Evolutionary conservation across 1,140 invertebrate species (phyloP).

Genomic region (Drosophila yakuba): DNA sequence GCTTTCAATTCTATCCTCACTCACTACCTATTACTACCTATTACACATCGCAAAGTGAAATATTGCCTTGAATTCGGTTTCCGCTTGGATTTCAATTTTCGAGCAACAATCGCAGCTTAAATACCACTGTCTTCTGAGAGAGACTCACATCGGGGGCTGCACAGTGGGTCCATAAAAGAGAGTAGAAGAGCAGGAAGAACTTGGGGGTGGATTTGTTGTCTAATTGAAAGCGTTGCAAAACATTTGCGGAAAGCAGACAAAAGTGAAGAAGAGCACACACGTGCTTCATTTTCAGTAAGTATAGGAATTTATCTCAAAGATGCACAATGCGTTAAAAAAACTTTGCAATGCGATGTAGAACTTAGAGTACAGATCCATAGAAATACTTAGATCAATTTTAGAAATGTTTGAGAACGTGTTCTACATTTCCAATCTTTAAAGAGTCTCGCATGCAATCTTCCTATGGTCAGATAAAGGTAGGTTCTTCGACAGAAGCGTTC

Average conservation of each 20-base stretch:
- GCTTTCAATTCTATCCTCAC: no score
- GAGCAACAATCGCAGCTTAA: not conserved
- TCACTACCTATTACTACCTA: no score
- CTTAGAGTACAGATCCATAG: no score
- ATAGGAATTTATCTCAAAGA: slow-evolving; percentile 52
- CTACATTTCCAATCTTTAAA: not conserved
- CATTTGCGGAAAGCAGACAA: slow-evolving; percentile 4
- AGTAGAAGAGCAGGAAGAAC: slow-evolving; percentile 3
- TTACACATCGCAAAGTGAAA: no score
- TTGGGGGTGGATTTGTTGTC: slow-evolving; percentile 26
- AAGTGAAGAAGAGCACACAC: slow-evolving; percentile 26
- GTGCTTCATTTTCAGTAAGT: slow-evolving; percentile 41
- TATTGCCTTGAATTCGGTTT: no score
- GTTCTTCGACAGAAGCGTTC: slow-evolving; percentile 24
- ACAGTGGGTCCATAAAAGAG: not conserved
- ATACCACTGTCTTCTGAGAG: slow-evolving; percentile 20
- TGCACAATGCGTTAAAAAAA: not conserved
- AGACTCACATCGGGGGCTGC: not conserved
- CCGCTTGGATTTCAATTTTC: not conserved
- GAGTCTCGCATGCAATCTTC: slow-evolving; percentile 6
- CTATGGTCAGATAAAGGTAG: not conserved
- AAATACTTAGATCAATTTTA: no score
- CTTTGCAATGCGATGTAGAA: not conserved
- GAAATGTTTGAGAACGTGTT: not conserved
- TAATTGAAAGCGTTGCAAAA: slow-evolving; percentile 46